Conservation (phyloP, 1,140 invertebrate genomes). For the Nasonia giraulti region DNA sequence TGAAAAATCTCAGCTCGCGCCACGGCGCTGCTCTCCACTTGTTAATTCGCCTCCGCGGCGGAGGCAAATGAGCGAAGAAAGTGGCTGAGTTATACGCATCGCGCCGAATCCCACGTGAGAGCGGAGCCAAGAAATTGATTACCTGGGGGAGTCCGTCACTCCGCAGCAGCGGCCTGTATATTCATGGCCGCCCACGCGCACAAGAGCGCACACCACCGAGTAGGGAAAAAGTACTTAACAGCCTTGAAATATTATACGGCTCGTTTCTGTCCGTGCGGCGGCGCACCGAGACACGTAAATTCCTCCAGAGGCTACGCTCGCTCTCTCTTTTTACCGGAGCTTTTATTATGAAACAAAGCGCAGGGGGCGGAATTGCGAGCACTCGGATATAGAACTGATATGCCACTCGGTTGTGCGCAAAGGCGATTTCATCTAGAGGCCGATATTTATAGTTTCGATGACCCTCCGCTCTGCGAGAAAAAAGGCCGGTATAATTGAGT, state of each 20-base stretch:
- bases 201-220: not conserved
- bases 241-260: conserved; percentile 54
- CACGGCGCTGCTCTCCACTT: not conserved
- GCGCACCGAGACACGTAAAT: conserved; percentile 7
- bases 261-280: not conserved
- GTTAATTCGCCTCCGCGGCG: not conserved
- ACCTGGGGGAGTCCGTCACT: conserved; percentile 43
- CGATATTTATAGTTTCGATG: not conserved
- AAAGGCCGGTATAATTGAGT: conserved; percentile 43
- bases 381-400: not conserved
- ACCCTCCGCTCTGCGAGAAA: not conserved
- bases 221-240: conserved; percentile 49
- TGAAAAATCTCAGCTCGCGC: not conserved
- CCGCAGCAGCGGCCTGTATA: not conserved
- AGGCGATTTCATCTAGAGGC: not conserved
- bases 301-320: not conserved
- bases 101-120: conserved; percentile 12
- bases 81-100: not conserved
- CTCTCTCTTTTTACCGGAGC: not conserved
- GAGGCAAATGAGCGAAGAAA: conserved; percentile 6
- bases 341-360: conserved; percentile 27
- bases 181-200: not conserved
- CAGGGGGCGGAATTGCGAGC: not conserved
- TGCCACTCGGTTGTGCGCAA: not conserved
- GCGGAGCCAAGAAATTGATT: conserved; percentile 50